These are phyloP conservation scores for Cataglyphis albicans DNA, from an alignment of 2,888 invertebrate genomes.

Conservation along the genomic window DNA sequence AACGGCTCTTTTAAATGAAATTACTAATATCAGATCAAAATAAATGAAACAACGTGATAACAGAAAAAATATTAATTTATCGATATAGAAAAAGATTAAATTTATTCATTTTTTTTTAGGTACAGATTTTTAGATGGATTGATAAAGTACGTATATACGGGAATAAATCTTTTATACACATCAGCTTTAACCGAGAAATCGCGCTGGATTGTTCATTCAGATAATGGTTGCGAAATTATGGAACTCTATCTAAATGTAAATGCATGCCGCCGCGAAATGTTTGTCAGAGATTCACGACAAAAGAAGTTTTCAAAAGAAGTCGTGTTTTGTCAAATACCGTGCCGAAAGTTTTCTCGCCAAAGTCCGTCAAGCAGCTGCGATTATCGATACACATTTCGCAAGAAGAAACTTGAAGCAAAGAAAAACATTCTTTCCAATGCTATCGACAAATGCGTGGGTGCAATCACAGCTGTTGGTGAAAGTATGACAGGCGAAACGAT, in stretches of 20 bases:
- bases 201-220: background rate
- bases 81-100: background rate
- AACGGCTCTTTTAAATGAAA: background rate
- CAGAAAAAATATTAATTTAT: background rate
- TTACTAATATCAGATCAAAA: background rate
- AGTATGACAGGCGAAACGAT: slow-evolving; percentile 1
- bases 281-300: background rate
- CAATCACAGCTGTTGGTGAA: background rate
- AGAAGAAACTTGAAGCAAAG: background rate
- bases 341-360: slow-evolving; percentile 45
- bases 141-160: background rate
- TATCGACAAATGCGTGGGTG: background rate
- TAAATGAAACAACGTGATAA: background rate
- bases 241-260: slow-evolving; percentile 82
- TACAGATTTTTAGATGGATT: background rate
- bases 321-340: slow-evolving; percentile 10
- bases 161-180: slow-evolving; percentile 24
- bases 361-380: background rate
- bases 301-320: background rate
- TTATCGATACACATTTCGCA: slow-evolving; percentile 1
- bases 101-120: background rate
- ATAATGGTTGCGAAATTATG: slow-evolving; percentile 66
- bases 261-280: slow-evolving; percentile 51
- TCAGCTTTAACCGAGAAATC: slow-evolving; percentile 59
- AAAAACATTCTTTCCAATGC: background rate